phyloP scores from a whole-genome alignment of 2,113 vertebrate species.

The Nothobranchius kuhntae region DNA sequence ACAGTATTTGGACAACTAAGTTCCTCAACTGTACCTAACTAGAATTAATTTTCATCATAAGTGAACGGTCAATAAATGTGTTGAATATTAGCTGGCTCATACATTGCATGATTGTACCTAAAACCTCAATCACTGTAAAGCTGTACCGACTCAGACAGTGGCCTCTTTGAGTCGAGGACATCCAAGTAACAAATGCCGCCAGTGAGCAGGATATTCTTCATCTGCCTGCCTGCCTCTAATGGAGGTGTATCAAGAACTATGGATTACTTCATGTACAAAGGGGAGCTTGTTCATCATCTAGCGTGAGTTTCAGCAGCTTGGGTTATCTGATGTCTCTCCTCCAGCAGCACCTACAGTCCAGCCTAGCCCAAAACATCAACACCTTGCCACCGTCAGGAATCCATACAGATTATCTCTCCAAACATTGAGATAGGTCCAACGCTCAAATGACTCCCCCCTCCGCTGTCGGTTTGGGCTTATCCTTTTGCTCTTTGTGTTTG shows the following conservation, averaged over 20 bases:
- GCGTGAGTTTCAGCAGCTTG: conserved; percentile 46
- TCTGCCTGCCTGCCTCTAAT: conserved; percentile 46
- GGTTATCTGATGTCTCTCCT: conserved; percentile 67
- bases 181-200: conserved; percentile 48
- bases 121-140: conserved; percentile 7
- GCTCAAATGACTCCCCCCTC: conserved; percentile 33
- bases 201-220: conserved; percentile 63
- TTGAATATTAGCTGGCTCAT: neutral
- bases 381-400: conserved; percentile 62
- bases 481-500: conserved; percentile 21
- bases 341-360: conserved; percentile 38
- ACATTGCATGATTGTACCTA: conserved; percentile 25
- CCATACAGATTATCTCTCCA: conserved; percentile 72
- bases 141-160: conserved; percentile 32
- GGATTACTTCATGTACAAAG: conserved; percentile 66
- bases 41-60: neutral
- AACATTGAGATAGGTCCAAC: conserved; percentile 62
- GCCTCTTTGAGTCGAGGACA: conserved; percentile 47
- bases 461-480: conserved; percentile 30
- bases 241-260: conserved; percentile 46
- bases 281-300: conserved; percentile 62
- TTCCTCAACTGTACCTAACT: no score
- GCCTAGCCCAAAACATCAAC: conserved; percentile 71
- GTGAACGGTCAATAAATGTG: conserved; percentile 4
- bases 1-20: no score